A percentile compares a stretch with the other conserved stretches of the same genome.
Conservation (phyloP, 2,888 invertebrate species). For the Micropterix aruncella region DNA sequence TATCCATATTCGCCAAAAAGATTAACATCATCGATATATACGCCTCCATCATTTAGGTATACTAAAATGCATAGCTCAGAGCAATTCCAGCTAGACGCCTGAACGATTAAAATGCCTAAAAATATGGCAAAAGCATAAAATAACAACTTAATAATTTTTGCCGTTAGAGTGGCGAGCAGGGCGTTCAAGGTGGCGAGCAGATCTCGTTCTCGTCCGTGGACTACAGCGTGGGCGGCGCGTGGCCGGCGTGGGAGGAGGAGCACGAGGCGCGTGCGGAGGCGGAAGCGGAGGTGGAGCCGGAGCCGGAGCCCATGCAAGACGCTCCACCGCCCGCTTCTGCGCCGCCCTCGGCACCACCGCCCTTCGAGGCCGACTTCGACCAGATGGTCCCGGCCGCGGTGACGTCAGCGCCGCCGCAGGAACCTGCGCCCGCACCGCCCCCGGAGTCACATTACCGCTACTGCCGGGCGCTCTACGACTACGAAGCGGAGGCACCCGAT, state of each 20-base stretch:
- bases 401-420: conserved; percentile 6
- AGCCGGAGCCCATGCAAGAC: conserved; percentile 13
- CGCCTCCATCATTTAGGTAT: too few species aligned
- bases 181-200: conserved; percentile 56
- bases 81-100: too few species aligned
- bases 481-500: conserved; percentile 80
- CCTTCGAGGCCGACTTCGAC: conserved; percentile 16
- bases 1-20: too few species aligned
- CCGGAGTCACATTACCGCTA: conserved; percentile 23
- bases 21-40: too few species aligned
- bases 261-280: conserved; percentile 50
- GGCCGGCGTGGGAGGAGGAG: conserved; percentile 41
- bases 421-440: conserved; percentile 17
- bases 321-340: conserved; percentile 19
- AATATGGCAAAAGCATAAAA: background rate
- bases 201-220: conserved; percentile 91
- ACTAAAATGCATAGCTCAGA: too few species aligned
- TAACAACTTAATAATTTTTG: background rate
- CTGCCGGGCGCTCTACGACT: conserved; percentile 87
- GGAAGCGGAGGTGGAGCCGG: conserved; percentile 26
- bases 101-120: too few species aligned
- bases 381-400: conserved; percentile 12
- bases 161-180: conserved; percentile 14
- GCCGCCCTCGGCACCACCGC: conserved; percentile 20
- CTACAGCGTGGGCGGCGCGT: conserved; percentile 66